Base-by-base conservation (phyloP, 2,113 vertebrate genomes). In the Channa argus region DNA sequence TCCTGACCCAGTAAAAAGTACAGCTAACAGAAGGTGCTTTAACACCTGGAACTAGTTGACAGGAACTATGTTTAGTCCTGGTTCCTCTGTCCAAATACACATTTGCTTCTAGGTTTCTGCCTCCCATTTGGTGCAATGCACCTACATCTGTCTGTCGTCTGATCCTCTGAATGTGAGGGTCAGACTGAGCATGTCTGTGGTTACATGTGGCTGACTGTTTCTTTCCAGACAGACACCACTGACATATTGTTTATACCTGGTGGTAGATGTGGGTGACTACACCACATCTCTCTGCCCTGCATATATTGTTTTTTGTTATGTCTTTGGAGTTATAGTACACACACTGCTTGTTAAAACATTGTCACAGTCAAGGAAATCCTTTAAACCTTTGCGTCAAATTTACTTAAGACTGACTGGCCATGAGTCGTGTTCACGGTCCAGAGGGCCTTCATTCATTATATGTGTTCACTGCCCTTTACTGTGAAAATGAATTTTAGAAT, bases 401-500 rank as follows among this genome's bases (percentile, higher is more conserved):
- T 46, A 63, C 37, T 56, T 58, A 36, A 60, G 52, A 46, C 59
- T 34, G 39, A 61, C 14, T 4, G 24, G 43, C 24, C 33, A 37
- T 37, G 79, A 83, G 58, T 83, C 50, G 58, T 43, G 2, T 14
- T 63, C 9, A 41, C 13, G 9, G 49, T 4, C 36, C 68, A 79
- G 10, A 24, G 5, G 11, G 24, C 33, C 34, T 24, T 24, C 24
- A 24, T 24, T 24, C 55, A 60, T 52, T 69, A 24, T 70, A 41
- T 52, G 62, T 82, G 62, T 50, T 82, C 69, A 69, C 74, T 88
- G 87, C 89, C 77, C 87, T 76, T 74, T 69, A 62, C 58, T 34
- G 46, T 58, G 11, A 69, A 85, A 87, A 83, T 82, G 65, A 44
- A 74, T 81, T 50, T 53, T 45, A 44, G 39, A 74, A 84, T 60